Percentiles rank a stretch among this genome's conserved stretches.
Evolutionary conservation across 2,888 invertebrate species (phyloP).

Genomic region (Tolmerus cingulatus): DNA sequence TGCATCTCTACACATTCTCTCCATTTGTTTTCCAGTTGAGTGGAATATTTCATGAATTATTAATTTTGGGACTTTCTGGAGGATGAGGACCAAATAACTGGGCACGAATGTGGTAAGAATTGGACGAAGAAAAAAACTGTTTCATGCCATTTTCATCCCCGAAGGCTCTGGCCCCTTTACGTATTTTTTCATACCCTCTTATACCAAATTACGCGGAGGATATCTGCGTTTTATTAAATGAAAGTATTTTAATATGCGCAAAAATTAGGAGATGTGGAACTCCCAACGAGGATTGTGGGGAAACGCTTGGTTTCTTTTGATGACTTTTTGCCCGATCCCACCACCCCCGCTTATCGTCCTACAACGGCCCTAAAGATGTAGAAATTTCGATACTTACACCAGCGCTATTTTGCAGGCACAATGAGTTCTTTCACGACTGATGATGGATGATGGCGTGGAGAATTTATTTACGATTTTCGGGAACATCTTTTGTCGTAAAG

Average conservation of each 20-base stretch:
- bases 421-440: not conserved
- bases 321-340: not conserved
- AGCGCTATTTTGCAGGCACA: not conserved
- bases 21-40: not conserved
- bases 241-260: not conserved
- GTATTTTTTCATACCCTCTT: not conserved
- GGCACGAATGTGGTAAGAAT: conserved; percentile 24
- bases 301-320: not conserved
- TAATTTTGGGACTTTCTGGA: not conserved
- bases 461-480: not conserved
- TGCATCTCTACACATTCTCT: not conserved
- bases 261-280: not conserved
- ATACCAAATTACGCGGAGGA: not conserved
- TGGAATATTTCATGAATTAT: conserved; percentile 31
- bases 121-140: not conserved
- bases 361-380: not conserved
- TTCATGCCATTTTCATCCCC: not conserved
- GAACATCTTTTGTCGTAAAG: not conserved
- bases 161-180: not conserved
- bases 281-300: not conserved
- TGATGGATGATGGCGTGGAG: not conserved
- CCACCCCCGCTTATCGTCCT: not conserved
- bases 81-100: not conserved
- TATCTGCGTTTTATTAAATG: not conserved
- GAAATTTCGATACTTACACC: not conserved